Evolutionary conservation across 2,113 vertebrate species (phyloP).

Genomic region (Macaca nemestrina): DNA sequence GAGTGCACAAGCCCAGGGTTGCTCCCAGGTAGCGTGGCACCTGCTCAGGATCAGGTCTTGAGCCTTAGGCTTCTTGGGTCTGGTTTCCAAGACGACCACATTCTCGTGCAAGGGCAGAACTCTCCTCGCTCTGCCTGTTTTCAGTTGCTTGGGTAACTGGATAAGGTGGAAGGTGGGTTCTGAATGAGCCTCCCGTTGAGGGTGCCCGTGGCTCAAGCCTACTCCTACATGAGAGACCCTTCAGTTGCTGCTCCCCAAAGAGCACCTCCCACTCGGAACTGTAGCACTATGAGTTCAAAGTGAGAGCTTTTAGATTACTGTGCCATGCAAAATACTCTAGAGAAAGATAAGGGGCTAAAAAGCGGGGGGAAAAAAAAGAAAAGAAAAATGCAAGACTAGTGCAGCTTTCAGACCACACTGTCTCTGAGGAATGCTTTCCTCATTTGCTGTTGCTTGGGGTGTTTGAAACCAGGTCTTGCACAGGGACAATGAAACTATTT

Average conservation of each 20-base stretch:
- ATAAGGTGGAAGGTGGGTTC: background rate
- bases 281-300: background rate
- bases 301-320: background rate
- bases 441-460: too few species aligned
- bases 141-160: background rate
- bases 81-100: conserved; percentile 38
- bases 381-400: accelerated
- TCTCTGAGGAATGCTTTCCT: accelerated
- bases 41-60: background rate
- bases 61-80: background rate
- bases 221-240: background rate
- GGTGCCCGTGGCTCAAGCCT: too few species aligned
- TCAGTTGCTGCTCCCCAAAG: too few species aligned
- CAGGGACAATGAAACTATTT: background rate
- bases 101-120: background rate
- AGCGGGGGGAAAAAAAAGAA: background rate
- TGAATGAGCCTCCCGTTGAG: background rate
- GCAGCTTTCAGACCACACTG: accelerated
- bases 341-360: background rate
- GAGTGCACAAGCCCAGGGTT: accelerated
- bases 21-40: background rate
- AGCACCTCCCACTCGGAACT: background rate
- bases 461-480: background rate
- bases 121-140: background rate
- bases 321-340: background rate